phyloP scores from a whole-genome alignment of 2,113 vertebrate genomes.

The Nettapus auritus region DNA sequence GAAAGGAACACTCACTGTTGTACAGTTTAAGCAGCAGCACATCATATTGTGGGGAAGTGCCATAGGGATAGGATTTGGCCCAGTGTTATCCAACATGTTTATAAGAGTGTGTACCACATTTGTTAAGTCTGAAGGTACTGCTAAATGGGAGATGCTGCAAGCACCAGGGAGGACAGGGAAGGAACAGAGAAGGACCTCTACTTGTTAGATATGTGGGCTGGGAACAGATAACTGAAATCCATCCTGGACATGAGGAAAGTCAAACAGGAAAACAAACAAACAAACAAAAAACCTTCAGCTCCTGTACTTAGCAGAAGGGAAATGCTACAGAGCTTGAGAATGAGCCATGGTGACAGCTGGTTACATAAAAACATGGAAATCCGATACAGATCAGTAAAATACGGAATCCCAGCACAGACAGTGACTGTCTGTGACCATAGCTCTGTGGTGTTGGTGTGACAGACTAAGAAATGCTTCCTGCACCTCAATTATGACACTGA shows the following conservation, averaged over 20 bases:
- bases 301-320: background rate
- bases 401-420: background rate
- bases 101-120: background rate
- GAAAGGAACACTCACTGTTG: background rate
- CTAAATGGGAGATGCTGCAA: background rate
- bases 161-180: background rate
- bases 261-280: background rate
- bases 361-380: background rate
- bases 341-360: background rate
- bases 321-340: background rate
- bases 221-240: background rate
- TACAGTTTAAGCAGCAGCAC: background rate
- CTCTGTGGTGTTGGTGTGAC: background rate
- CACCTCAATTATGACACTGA: background rate
- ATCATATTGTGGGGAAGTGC: background rate
- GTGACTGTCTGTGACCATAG: background rate
- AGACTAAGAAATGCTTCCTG: background rate
- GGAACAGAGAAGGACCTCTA: background rate
- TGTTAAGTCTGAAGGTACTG: background rate
- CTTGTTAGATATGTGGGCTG: background rate
- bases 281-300: background rate
- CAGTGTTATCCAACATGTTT: background rate
- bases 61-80: background rate
- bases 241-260: background rate
- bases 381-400: background rate